Percentiles rank a stretch among this genome's conserved stretches.
These are phyloP conservation scores for Argyrosomus regius DNA, from an alignment of 2,797 vertebrate species.

Conservation along the genomic window DNA sequence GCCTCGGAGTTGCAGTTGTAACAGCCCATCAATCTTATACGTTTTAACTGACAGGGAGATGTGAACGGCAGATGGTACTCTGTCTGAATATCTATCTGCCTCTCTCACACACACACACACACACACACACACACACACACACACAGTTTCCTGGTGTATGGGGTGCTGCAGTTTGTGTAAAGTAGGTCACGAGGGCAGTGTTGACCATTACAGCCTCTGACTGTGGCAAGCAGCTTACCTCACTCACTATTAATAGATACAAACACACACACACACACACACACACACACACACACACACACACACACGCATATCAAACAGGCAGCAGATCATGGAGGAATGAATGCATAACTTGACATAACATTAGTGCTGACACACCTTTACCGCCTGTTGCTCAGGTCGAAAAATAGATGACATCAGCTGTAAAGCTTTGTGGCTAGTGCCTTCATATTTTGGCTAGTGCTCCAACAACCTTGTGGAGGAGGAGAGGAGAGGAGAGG, in stretches of 20 bases:
- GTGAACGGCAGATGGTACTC: constrained; percentile 44
- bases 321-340: constrained; percentile 17
- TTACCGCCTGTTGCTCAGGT: background rate
- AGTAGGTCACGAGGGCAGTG: constrained; percentile 73
- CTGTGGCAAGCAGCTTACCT: constrained; percentile 68
- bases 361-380: constrained; percentile 12
- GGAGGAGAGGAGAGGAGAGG: no score
- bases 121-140: constrained; percentile 13
- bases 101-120: constrained; percentile 11
- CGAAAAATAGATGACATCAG: background rate
- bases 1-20: background rate
- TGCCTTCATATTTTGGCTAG: background rate
- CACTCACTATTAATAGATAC: constrained; percentile 55
- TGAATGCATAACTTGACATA: constrained; percentile 17
- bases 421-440: background rate
- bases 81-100: constrained; percentile 15
- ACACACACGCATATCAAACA: constrained; percentile 6
- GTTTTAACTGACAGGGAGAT: constrained; percentile 13
- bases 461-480: background rate
- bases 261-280: constrained; percentile 29
- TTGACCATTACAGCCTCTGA: constrained; percentile 62
- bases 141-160: background rate
- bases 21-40: background rate
- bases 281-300: constrained; percentile 12
- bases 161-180: constrained; percentile 39